Evolutionary conservation across 2,888 invertebrate genomes (phyloP), one percentile per base, ranked within the genome.

Genomic region (Alloscopus bannaensis): DNA sequence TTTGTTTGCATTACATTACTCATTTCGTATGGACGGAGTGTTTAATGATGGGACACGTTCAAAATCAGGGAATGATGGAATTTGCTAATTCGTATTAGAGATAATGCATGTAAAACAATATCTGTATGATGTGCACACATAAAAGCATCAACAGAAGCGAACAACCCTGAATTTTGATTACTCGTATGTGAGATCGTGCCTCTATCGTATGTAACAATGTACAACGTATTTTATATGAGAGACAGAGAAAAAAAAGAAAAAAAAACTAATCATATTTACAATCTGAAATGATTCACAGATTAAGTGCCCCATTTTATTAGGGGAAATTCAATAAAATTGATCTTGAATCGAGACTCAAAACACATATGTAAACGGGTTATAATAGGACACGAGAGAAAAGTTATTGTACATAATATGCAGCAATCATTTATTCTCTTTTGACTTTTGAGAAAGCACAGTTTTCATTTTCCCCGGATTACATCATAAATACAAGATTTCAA

Each of bases 401-500:
- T n/a, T n/a, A n/a, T n/a, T n/a, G n/a, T n/a, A n/a, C n/a, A n/a
- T n/a, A n/a, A 62, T 40, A 64, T 57, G 55, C 42, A 29, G 36
- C 40, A 71, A 71, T 71, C 60, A 71, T 16, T 36, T 6, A 13
- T 22, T 52, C 52, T 13, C 8, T 13, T 36, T 71, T 42, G 59
- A 45, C 29, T 65, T n/a, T 24, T 55, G 55, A 18, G 50, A 16
- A n/a, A 4, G 50, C 16, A 28, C 20, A 40, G 40, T 24, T 11
- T 40, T 42, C 28, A 59, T 36, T 69, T 31, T 47, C 26, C 31
- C 50, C 45, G 18, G 13, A 55, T 36, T n/a, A n/a, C 18, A 69
- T 76, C 60, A 77, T 50, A n/a, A n/a, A n/a, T n/a, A 64, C 77
- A 78, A 71, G 78, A 78, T 78, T 78, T 78, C 78, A 78, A 78